Base-by-base conservation (phyloP, 2,797 vertebrate genomes). In the Galaxias olidus region DNA sequence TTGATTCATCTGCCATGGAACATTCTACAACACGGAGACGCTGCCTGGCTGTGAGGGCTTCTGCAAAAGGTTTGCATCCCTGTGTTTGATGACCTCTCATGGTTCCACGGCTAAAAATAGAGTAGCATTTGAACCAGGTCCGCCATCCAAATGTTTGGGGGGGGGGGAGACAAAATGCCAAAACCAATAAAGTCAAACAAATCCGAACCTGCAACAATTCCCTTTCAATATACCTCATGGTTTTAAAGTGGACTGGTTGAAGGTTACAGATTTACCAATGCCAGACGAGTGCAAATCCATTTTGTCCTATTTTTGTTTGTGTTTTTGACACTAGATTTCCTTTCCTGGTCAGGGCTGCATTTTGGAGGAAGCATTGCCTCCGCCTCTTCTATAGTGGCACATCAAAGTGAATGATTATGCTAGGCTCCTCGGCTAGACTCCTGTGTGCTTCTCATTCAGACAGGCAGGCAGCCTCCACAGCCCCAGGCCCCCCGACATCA, bases 341-440 rank as follows among this genome's bases (percentile, higher is more conserved):
- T 72, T 79, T 77, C 69, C 55, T 73, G 65, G 65, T 77, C 65
- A 77, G 65, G 62, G 64, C 60, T 73, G 59, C 52, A 56, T 79
- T 81, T 61, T 30, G 77, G 43, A 76, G 64, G 65, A 79, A 64
- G 63, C 57, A 50, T 61, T 79, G 78, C 75, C n/a, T n/a, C n/a
- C 81, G 84, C 77, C 79, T 68, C 73, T 81, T 78, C 75, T 63
- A 84, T 77, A 79, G 77, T 79, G 80, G 65, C 44, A 83, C 75
- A 86, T 89, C 83, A 84, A 82, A 86, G 73, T 59, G 73, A 86
- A 84, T 75, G 53, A 82, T 80, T 74, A 75, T 75, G 68, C 65
- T 54, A 65, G 48, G 45, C 74, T 83, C 66, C 76, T 68, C 68
- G 75, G 72, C 56, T 56, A 68, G 54, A 78, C 72, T 66, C 62